phyloP scores from a whole-genome alignment of 1,140 invertebrate species.

The Drosophila rhopaloa region DNA sequence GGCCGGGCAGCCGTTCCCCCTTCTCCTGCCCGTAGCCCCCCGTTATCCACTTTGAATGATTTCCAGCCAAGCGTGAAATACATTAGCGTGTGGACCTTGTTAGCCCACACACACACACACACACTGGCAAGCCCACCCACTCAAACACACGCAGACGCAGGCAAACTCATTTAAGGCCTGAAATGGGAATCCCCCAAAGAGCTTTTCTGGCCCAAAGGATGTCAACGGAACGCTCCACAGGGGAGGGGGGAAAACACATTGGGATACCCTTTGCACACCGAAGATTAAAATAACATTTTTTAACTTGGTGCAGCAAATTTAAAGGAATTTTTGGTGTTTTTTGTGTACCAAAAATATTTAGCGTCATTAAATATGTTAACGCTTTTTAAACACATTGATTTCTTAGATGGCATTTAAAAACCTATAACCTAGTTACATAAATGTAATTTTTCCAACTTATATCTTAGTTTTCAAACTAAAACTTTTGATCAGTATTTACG shows the following conservation, averaged over 20 bases:
- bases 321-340: not conserved
- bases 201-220: slow-evolving; percentile 37
- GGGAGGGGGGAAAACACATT: not conserved
- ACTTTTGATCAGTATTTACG: too few species aligned
- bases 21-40: slow-evolving; percentile 3
- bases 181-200: slow-evolving; percentile 61
- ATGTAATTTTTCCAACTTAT: too few species aligned
- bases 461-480: too few species aligned
- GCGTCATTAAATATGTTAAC: too few species aligned
- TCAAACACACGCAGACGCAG: slow-evolving; percentile 19
- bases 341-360: not conserved
- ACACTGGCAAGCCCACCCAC: slow-evolving; percentile 3
- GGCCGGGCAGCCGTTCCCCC: slow-evolving; percentile 20
- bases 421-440: too few species aligned
- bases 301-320: not conserved
- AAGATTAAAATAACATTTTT: not conserved
- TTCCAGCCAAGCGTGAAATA: slow-evolving; percentile 48
- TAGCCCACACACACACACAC: slow-evolving; percentile 37
- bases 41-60: slow-evolving; percentile 37
- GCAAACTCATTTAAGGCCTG: slow-evolving; percentile 70
- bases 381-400: too few species aligned
- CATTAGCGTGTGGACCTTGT: slow-evolving; percentile 56
- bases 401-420: too few species aligned
- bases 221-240: slow-evolving; percentile 8
- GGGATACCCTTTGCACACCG: slow-evolving; percentile 18